Percentiles rank a stretch among this genome's conserved stretches.
These are phyloP conservation scores for Myotis planiceps DNA, from an alignment of 2,797 vertebrate genomes.

Conservation along the genomic window DNA sequence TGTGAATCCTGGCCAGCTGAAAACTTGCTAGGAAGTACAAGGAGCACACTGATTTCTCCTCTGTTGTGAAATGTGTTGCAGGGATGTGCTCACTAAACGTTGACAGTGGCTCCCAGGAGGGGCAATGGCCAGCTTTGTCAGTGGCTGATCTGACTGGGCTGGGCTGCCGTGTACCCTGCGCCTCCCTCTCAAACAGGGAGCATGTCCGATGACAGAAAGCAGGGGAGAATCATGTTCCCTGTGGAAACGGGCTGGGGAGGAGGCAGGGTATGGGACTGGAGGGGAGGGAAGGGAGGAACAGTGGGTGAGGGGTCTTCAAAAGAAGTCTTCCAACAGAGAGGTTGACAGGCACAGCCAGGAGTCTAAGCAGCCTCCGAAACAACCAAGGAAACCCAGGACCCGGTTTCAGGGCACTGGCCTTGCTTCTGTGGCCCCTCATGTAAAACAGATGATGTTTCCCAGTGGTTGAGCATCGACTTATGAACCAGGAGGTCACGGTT, in stretches of 20 bases:
- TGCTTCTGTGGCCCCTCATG: not conserved
- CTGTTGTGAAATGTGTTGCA: not conserved
- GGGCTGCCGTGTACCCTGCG: accelerated
- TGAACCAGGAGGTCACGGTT: too few relatives aligned
- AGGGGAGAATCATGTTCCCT: not conserved
- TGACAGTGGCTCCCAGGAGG: not conserved
- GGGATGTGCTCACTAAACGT: not conserved
- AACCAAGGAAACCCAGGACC: not conserved
- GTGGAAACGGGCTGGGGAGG: not conserved
- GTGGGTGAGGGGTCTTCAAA: not conserved
- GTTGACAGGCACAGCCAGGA: not conserved
- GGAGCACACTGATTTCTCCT: not conserved
- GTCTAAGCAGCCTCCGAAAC: not conserved
- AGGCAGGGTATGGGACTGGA: not conserved
- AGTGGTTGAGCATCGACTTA: not conserved
- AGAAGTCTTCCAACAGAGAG: not conserved
- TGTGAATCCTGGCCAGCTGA: not conserved
- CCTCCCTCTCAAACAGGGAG: not conserved
- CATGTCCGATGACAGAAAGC: not conserved
- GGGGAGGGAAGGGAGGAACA: not conserved
- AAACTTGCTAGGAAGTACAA: not conserved
- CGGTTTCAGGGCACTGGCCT: not conserved
- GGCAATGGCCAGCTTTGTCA: not conserved
- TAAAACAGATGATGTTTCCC: not conserved
- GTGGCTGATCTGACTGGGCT: not conserved